Conservation (phyloP, 2,113 vertebrate species). For the Thinocorus orbignyianus region DNA sequence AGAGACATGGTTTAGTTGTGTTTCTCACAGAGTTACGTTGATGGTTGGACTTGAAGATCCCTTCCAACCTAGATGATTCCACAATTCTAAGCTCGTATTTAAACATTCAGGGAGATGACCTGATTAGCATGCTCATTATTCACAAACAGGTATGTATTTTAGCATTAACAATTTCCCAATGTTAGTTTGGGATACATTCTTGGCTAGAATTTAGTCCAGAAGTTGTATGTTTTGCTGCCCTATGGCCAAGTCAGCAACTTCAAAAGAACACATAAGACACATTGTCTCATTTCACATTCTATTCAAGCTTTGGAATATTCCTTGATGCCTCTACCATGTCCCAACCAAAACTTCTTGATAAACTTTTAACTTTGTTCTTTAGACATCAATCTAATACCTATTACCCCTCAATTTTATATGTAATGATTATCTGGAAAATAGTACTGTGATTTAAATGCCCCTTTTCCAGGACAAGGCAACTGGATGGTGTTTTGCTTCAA, state of each 20-base stretch:
- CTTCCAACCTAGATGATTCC: background rate
- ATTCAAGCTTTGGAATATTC: background rate
- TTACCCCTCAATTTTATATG: background rate
- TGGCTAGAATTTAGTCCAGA: background rate
- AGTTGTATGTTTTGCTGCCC: background rate
- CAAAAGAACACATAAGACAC: background rate
- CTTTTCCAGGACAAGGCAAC: background rate
- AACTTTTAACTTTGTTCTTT: background rate
- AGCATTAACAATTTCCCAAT: background rate
- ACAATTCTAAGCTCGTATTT: background rate
- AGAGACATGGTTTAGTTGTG: background rate
- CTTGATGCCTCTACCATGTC: background rate
- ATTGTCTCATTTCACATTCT: background rate
- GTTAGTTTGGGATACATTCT: background rate
- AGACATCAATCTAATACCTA: background rate
- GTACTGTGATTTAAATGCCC: background rate
- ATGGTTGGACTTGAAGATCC: background rate
- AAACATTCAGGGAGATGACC: background rate
- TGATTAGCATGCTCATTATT: background rate
- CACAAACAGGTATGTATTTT: background rate
- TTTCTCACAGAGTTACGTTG: background rate
- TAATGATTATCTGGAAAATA: background rate
- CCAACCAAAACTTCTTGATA: background rate
- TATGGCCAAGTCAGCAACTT: background rate
- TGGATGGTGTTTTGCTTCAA: accelerated